Conservation (phyloP, 2,113 vertebrate genomes). For the Centropristis striata region DNA sequence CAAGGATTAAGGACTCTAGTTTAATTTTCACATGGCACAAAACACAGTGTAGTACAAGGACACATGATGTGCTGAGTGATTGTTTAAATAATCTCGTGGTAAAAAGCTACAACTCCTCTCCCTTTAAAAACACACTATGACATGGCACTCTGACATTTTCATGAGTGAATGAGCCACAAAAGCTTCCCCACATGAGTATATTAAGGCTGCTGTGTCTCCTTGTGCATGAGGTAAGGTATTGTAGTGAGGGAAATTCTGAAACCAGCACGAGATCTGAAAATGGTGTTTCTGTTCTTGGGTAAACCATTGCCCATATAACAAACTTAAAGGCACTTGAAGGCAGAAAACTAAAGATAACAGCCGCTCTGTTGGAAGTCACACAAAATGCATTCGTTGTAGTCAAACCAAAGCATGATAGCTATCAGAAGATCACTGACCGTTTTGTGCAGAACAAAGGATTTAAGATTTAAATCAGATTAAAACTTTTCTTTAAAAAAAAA, state of each 20-base stretch:
- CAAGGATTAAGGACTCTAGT: constrained; percentile 10
- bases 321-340: too few species aligned
- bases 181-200: constrained; percentile 29
- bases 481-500: too few species aligned
- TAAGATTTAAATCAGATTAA: too few species aligned
- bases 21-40: background rate
- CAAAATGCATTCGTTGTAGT: background rate
- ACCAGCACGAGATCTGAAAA: background rate
- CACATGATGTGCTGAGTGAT: background rate
- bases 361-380: background rate
- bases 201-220: constrained; percentile 11
- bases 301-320: background rate
- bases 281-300: background rate
- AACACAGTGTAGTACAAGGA: background rate
- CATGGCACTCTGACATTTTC: constrained; percentile 43
- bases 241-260: constrained; percentile 1
- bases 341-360: background rate
- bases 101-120: background rate
- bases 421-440: background rate
- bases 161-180: constrained; percentile 26
- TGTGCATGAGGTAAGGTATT: constrained; percentile 9
- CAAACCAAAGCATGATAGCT: background rate
- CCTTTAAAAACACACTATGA: constrained; percentile 36
- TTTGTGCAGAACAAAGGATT: background rate
- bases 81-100: background rate